Evolutionary conservation across 1,140 invertebrate species (phyloP).

Genomic region (Hormaphis cornu): DNA sequence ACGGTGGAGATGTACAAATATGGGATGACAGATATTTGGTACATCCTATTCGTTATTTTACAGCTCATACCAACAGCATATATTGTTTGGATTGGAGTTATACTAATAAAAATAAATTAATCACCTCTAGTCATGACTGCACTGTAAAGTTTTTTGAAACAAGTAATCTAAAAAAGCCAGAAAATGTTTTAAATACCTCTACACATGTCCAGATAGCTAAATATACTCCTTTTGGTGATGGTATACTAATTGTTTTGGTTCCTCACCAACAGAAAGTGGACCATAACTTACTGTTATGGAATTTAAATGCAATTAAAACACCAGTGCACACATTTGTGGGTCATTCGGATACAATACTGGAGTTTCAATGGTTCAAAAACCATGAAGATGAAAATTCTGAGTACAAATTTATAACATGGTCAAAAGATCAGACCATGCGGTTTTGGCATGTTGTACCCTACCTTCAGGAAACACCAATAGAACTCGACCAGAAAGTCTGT

Average conservation of each 20-base stretch:
- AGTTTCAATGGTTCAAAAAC: constrained; percentile 77
- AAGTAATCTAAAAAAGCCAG: constrained; percentile 66
- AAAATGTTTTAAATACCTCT: constrained; percentile 70
- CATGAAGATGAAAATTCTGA: constrained; percentile 43
- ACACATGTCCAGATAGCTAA: constrained; percentile 89
- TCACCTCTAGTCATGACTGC: constrained; percentile 88
- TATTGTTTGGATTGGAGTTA: constrained; percentile 91
- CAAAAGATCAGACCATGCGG: constrained; percentile 81
- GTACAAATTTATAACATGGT: constrained; percentile 90
- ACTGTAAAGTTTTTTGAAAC: constrained; percentile 92
- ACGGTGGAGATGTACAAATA: constrained; percentile 88
- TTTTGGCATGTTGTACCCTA: constrained; percentile 82
- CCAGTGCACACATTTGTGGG: constrained; percentile 82
- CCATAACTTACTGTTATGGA: constrained; percentile 75
- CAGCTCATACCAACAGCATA: constrained; percentile 85
- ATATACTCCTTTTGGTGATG: constrained; percentile 87
- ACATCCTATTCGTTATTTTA: constrained; percentile 80
- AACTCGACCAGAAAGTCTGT: neutral
- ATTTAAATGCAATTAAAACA: constrained; percentile 54
- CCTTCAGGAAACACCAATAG: constrained; percentile 57
- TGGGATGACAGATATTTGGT: constrained; percentile 88
- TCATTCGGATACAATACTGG: constrained; percentile 85
- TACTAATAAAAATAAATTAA: constrained; percentile 69
- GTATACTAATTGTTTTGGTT: constrained; percentile 78
- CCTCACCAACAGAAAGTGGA: constrained; percentile 69